phyloP scores from a whole-genome alignment of 2,113 vertebrate species.

The Psittacara wagleri region DNA sequence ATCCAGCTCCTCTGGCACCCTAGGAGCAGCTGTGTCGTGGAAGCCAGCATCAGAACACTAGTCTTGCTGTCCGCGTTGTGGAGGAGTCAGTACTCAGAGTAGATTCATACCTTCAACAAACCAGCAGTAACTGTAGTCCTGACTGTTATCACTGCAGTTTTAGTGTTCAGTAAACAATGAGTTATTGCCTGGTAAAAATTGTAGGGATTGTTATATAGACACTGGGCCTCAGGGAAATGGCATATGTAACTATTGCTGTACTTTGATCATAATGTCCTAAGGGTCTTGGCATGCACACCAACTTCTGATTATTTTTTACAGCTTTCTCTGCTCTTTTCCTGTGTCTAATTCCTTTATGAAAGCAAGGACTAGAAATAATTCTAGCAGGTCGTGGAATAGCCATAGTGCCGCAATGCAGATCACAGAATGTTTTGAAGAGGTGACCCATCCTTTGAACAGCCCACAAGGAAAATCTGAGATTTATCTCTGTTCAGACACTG shows the following conservation, averaged over 20 bases:
- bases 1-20: neutral
- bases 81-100: neutral
- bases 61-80: neutral
- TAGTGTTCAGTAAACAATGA: neutral
- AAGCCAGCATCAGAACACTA: neutral
- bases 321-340: slow-evolving; percentile 18
- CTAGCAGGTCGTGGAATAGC: neutral
- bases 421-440: neutral
- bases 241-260: neutral
- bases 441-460: neutral
- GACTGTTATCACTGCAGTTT: neutral
- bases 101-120: neutral
- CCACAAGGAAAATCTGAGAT: neutral
- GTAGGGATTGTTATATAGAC: neutral
- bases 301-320: slow-evolving; percentile 49
- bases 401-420: neutral
- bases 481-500: neutral
- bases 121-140: neutral
- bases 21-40: neutral
- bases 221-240: neutral
- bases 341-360: neutral
- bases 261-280: slow-evolving; percentile 27
- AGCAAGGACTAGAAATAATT: neutral
- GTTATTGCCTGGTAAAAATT: slow-evolving; percentile 19
- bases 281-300: neutral